Base-by-base conservation (phyloP, 2,888 invertebrate genomes). In the Endotricha flammealis region DNA sequence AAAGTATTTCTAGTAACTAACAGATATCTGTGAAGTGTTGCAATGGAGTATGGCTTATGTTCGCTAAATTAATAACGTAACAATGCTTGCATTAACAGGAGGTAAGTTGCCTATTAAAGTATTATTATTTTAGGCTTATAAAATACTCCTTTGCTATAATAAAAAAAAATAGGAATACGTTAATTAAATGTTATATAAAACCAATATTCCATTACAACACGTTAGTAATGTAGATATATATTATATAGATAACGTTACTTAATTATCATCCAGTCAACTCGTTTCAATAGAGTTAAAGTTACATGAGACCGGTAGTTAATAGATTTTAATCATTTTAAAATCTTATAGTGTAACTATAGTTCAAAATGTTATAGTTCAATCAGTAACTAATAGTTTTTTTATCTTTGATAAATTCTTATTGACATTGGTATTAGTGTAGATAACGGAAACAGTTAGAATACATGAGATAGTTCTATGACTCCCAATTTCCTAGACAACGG, bases 121-220 rank as follows among this genome's bases (percentile, higher is more conserved):
- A 40, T 22, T 38, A 51, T 46, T 41, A 53, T 52, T 57, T 50
- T 50, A 53, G 64, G 61, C 68, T 64, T 52, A 22, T 41, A 44
- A 47, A 46, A 42, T 46, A 55, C 45, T 52, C 43, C 53, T 59
- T 41, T 44, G 73, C 74, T 74, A 71, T 42, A 52, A 54, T 57
- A 49, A 61, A 49, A 49, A 61, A 49, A 56, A 63, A 37, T 48
- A 51, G 48, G 39, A 60, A 42, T 50, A 45, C 46, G 55, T 53
- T 42, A 37, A 48, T 46, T 42, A 27, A 10, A 17, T 17, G 2
- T 16, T 7, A 4, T 33, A 39, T 46, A 46, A 54, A 54, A 76
- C 68, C 69, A 62, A 78, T 83, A 82, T 83, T 83, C 81, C 83
- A 82, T 83, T 83, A 79, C 82, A 82, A 82, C 82, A 82, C 82